Percentiles rank a stretch among this genome's conserved stretches.
phyloP scores from a whole-genome alignment of 2,888 invertebrate genomes.

The Caenorhabditis sp. region DNA sequence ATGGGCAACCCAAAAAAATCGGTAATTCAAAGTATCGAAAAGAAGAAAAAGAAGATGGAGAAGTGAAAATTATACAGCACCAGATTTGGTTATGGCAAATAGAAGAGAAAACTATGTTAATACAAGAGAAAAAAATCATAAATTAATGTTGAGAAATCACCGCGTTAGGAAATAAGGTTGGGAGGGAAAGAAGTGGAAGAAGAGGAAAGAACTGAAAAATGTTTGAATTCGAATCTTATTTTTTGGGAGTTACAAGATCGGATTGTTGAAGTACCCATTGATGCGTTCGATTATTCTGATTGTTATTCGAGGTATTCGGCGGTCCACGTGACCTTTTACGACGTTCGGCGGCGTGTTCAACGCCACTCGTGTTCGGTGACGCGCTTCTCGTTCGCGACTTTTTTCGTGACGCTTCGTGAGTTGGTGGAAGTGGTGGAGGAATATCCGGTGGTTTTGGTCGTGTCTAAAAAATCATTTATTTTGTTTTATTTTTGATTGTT shows the following conservation, averaged over 20 bases:
- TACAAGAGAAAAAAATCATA: neutral
- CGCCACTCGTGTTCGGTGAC: conserved; percentile 48
- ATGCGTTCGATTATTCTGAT: conserved; percentile 42
- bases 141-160: conserved; percentile 16
- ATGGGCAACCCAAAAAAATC: conserved; percentile 35
- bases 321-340: conserved; percentile 41
- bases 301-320: conserved; percentile 12
- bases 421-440: conserved; percentile 51
- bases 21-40: neutral
- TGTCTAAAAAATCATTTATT: conserved; percentile 22
- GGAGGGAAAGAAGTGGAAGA: conserved; percentile 2
- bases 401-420: conserved; percentile 33
- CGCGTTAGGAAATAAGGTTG: conserved; percentile 13
- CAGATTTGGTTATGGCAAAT: conserved; percentile 40
- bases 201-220: conserved; percentile 25
- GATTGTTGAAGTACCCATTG: conserved; percentile 66
- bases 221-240: conserved; percentile 9
- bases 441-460: conserved; percentile 53
- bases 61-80: conserved; percentile 28
- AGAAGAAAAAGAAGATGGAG: conserved; percentile 4
- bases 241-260: conserved; percentile 52
- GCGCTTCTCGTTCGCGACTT: conserved; percentile 41
- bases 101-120: neutral
- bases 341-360: conserved; percentile 27
- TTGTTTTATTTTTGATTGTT: neutral